Evolutionary conservation across 2,797 vertebrate genomes (phyloP).

Genomic region (Allobates femoralis): DNA sequence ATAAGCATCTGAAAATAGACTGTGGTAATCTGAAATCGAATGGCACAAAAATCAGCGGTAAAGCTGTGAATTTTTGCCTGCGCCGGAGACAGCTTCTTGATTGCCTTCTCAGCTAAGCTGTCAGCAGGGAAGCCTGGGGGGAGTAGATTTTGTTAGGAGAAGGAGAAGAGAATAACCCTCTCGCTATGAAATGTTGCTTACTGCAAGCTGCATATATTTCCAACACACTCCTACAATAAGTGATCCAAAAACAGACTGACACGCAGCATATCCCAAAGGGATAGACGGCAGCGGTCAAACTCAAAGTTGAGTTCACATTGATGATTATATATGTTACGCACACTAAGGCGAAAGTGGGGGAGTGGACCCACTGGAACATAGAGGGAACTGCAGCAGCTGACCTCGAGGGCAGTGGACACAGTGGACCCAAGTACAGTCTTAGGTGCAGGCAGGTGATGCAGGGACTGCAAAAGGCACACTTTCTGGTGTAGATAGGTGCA

Average conservation of each 20-base stretch:
- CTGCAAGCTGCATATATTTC: slow-evolving; percentile 35
- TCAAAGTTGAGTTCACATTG: neutral
- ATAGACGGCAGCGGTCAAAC: neutral
- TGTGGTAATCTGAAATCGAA: slow-evolving; percentile 61
- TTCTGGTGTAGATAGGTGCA: too few relatives aligned
- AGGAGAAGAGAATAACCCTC: slow-evolving; percentile 35
- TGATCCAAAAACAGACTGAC: neutral
- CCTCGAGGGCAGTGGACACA: neutral
- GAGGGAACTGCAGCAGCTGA: neutral
- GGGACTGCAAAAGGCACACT: too few relatives aligned
- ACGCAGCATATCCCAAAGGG: neutral
- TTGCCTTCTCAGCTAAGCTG: slow-evolving; percentile 61
- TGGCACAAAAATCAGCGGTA: slow-evolving; percentile 60
- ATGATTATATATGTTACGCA: neutral
- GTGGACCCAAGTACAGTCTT: neutral
- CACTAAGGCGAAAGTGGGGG: too few relatives aligned
- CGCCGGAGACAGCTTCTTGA: slow-evolving; percentile 59
- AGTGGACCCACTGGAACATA: too few relatives aligned
- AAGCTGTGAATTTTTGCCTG: slow-evolving; percentile 60
- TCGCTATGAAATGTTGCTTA: slow-evolving; percentile 22
- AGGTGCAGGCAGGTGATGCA: too few relatives aligned
- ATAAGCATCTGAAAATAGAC: slow-evolving; percentile 61
- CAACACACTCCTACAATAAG: slow-evolving; percentile 22
- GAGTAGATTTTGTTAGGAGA: slow-evolving; percentile 49
- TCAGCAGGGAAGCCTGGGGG: slow-evolving; percentile 48